Percentiles rank a stretch among this genome's conserved stretches.
phyloP scores from a whole-genome alignment of 2,113 vertebrate genomes.

The Pleuronectes platessa region DNA sequence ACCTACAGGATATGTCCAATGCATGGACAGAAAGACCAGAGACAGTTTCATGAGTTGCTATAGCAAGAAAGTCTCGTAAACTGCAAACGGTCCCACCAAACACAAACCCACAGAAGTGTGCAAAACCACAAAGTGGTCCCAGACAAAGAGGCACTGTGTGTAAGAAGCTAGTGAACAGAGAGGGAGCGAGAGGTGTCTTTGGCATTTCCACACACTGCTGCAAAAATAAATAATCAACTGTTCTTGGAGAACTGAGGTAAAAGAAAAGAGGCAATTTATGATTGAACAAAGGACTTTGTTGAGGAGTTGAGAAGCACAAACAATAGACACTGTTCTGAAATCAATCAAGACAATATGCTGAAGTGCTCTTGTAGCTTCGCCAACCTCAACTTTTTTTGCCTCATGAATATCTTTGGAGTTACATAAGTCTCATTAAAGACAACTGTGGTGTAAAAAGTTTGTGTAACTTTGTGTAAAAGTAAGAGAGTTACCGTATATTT shows the following conservation, averaged over 20 bases:
- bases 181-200: constrained; percentile 32
- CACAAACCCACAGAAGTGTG: constrained; percentile 42
- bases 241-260: constrained; percentile 32
- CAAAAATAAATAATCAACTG: constrained; percentile 61
- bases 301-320: constrained; percentile 15
- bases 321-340: constrained; percentile 57
- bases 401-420: constrained; percentile 38
- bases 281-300: not conserved
- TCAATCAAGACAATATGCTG: constrained; percentile 27
- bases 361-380: constrained; percentile 28
- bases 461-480: constrained; percentile 4
- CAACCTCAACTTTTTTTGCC: constrained; percentile 10
- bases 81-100: constrained; percentile 2
- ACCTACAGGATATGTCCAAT: not conserved
- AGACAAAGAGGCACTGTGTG: constrained; percentile 64
- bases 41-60: not conserved
- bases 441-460: not conserved
- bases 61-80: constrained; percentile 1
- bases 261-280: constrained; percentile 7
- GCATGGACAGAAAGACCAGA: not conserved
- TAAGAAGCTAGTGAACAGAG: constrained; percentile 24
- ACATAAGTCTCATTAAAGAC: constrained; percentile 21
- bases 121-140: constrained; percentile 32
- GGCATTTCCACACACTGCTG: constrained; percentile 48
- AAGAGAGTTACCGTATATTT: not conserved